Percentiles rank a stretch among this genome's conserved stretches.
These are phyloP conservation scores for Philopedon plagiatum DNA, from an alignment of 2,888 invertebrate genomes.

Conservation along the genomic window DNA sequence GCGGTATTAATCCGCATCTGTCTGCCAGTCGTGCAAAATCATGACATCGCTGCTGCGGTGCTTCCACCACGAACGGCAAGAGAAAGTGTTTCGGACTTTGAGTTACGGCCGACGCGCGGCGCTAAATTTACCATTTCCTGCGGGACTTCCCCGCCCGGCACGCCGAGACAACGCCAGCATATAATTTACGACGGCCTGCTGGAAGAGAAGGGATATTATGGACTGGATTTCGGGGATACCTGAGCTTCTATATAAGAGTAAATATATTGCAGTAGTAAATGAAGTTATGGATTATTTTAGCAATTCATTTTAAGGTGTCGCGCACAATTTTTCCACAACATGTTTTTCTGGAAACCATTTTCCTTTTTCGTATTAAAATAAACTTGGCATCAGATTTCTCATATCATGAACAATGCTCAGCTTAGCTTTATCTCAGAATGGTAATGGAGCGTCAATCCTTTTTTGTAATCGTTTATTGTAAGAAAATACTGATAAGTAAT, in stretches of 20 bases:
- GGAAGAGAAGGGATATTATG: conserved; percentile 42
- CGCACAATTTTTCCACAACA: neutral
- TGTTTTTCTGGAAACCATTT: too few species aligned
- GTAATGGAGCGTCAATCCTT: too few species aligned
- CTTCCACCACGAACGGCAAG: conserved; percentile 1
- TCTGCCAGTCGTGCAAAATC: conserved; percentile 9
- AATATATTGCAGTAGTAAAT: conserved; percentile 36
- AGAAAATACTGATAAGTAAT: too few species aligned
- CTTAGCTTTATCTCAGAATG: too few species aligned
- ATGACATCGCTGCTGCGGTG: conserved; percentile 9
- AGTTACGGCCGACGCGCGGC: conserved; percentile 63
- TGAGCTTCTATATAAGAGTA: conserved; percentile 15
- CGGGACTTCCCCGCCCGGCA: conserved; percentile 56
- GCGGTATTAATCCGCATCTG: neutral
- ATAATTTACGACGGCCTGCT: conserved; percentile 44
- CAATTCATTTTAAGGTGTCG: neutral
- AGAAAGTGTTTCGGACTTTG: conserved; percentile 63
- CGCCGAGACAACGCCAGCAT: conserved; percentile 52
- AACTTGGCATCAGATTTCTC: too few species aligned
- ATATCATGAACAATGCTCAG: too few species aligned
- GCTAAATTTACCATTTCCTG: conserved; percentile 64
- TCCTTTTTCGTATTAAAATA: too few species aligned
- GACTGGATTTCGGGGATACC: conserved; percentile 44
- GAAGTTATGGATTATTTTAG: conserved; percentile 24
- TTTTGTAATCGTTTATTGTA: too few species aligned